These are phyloP conservation scores for Illadopsis cleaveri DNA, from an alignment of 2,113 vertebrate genomes.

Conservation along the genomic window DNA sequence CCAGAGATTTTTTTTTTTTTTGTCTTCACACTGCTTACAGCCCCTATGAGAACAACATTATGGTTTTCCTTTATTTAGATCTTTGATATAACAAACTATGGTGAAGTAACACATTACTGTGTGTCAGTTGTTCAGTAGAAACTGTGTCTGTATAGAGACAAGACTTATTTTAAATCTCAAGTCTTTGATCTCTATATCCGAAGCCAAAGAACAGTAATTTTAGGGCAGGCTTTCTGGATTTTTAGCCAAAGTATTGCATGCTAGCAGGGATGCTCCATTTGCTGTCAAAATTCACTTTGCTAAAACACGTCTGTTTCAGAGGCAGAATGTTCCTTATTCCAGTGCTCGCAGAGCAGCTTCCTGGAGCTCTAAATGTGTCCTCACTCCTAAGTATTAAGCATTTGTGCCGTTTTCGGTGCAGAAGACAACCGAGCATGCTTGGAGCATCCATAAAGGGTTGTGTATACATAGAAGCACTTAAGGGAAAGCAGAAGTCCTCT, in stretches of 20 bases:
- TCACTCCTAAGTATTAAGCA: neutral
- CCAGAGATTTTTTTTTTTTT: neutral
- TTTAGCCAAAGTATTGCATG: neutral
- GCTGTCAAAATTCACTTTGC: neutral
- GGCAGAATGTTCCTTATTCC: neutral
- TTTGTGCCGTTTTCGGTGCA: neutral
- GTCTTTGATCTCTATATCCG: constrained; percentile 1
- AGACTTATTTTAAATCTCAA: constrained; percentile 34
- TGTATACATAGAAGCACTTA: neutral
- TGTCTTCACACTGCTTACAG: constrained; percentile 4
- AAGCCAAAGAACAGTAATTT: neutral
- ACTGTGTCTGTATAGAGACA: neutral
- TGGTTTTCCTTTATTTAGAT: constrained; percentile 54
- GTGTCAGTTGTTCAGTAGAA: constrained; percentile 27
- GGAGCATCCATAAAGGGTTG: neutral
- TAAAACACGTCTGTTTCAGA: neutral
- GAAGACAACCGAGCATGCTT: neutral
- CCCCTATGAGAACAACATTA: neutral
- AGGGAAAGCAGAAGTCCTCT: neutral
- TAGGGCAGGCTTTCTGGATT: neutral
- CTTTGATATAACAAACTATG: constrained; percentile 22
- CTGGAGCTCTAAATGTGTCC: neutral
- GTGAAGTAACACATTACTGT: neutral
- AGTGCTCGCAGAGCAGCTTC: neutral
- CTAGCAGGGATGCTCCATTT: neutral